phyloP scores from a whole-genome alignment of 2,113 vertebrate genomes.

The Melanotaenia duboulayi region DNA sequence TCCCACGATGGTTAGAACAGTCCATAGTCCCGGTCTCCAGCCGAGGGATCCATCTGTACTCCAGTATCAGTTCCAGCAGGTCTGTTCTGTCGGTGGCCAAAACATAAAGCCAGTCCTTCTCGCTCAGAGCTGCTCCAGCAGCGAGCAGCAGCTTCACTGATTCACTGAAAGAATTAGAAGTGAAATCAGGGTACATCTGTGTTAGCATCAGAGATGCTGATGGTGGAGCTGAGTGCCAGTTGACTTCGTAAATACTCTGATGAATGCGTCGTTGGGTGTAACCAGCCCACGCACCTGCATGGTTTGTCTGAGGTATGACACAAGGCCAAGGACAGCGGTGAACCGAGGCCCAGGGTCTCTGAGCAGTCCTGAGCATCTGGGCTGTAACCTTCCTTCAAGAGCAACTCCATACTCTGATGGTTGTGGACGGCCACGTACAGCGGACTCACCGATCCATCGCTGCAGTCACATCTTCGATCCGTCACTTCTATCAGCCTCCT shows the following conservation, averaged over 20 bases:
- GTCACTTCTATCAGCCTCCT: constrained; percentile 83
- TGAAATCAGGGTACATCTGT: background rate
- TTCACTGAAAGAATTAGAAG: constrained; percentile 54
- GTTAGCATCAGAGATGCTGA: no score
- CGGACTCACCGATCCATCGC: constrained; percentile 88
- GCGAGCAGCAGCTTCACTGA: constrained; percentile 64
- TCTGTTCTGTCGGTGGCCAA: constrained; percentile 52
- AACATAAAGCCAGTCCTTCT: constrained; percentile 56
- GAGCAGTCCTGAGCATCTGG: constrained; percentile 90
- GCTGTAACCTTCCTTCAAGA: constrained; percentile 87
- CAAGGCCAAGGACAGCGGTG: constrained; percentile 79
- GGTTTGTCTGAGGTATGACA: background rate
- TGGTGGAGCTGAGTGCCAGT: no score
- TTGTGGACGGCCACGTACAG: constrained; percentile 88
- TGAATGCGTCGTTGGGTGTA: background rate
- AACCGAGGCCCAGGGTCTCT: constrained; percentile 73
- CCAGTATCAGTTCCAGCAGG: constrained; percentile 73
- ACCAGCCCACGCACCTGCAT: constrained; percentile 34
- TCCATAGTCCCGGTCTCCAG: background rate
- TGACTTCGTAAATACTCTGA: background rate
- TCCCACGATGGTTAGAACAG: background rate
- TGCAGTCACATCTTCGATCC: constrained; percentile 81
- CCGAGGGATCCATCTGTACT: constrained; percentile 57
- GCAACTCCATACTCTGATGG: constrained; percentile 77
- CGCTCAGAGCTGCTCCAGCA: constrained; percentile 66